Percentiles rank a stretch among this genome's conserved stretches.
Conservation (phyloP, 2,797 vertebrate species). For the Mormyrops attenuatus region DNA sequence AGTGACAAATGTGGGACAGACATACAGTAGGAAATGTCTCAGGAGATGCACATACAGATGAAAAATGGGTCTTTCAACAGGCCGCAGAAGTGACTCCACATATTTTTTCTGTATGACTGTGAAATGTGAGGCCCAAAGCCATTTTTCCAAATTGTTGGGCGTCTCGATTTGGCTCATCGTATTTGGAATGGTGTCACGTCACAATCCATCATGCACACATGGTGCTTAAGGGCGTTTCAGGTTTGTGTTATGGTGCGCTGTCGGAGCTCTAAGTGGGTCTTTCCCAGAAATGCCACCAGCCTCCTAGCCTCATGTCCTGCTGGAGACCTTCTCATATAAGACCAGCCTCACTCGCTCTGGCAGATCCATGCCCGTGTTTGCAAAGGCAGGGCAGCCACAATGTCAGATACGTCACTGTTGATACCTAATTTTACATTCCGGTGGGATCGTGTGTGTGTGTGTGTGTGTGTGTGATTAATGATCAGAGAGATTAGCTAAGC, state of each 20-base stretch:
- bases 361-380: conserved; percentile 31
- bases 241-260: conserved; percentile 33
- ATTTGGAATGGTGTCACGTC: background rate
- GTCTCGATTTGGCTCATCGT: background rate
- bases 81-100: background rate
- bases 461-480: background rate
- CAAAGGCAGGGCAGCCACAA: conserved; percentile 22
- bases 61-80: background rate
- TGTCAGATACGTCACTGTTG: background rate
- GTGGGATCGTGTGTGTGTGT: background rate
- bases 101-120: background rate
- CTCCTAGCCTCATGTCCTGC: background rate
- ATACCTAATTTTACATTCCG: conserved; percentile 7
- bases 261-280: conserved; percentile 26
- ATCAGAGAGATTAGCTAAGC: conserved; percentile 21
- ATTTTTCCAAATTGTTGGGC: background rate
- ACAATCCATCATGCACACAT: background rate
- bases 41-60: background rate
- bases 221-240: background rate
- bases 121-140: background rate
- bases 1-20: background rate
- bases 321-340: background rate
- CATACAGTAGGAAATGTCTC: background rate
- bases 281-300: conserved; percentile 28
- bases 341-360: background rate